Base-by-base conservation (phyloP, 1,140 invertebrate species). In the Drosophila pachea region DNA sequence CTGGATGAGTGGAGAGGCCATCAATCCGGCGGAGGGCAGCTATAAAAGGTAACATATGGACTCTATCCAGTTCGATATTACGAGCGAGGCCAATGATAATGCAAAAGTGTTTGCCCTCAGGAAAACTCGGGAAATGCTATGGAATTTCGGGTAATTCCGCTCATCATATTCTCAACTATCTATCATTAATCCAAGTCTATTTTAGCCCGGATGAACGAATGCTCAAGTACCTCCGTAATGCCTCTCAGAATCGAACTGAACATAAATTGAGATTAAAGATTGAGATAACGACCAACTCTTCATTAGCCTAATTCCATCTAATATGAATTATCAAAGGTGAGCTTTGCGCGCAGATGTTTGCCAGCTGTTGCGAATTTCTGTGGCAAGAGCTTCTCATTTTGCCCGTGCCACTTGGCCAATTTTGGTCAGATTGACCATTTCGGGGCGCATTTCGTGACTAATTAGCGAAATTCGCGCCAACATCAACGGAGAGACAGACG, bases 381-480 rank as follows among this genome's bases (percentile, higher is more conserved):
- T 36, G 52, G 54, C 62, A 59, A 48, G 53, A 58, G 53, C 40
- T 53, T 5, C 29, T 65, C n/a, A n/a, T n/a, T n/a, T n/a, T n/a
- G n/a, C n/a, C n/a, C n/a, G n/a, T n/a, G 38, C 47, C 53, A 56
- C 16, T 69, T 38, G 68, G 68, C 61, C 67, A 70, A 61, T 60
- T 75, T 75, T 75, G 65, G 76, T 76, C 73, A 70, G 71, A 50
- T 73, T 75, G 69, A 74, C 78, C 77, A 81, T 82, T 77, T 74
- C 52, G 68, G 62, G 72, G 54, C 49, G 65, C 67, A 53, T 76
- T 81, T 81, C 77, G 77, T 83, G 79, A 83, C 79, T 83, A 83
- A 83, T 83, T 83, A 83, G 73, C 79, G 58, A 79, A 71, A 65
- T 76, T 81, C 56, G 72, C 79, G 65, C 76, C 79, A 78, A 56